A percentile compares a stretch with the other conserved stretches of the same genome.
Evolutionary conservation across 2,113 vertebrate genomes (phyloP).

Genomic region (Microcebus ravelobensis): DNA sequence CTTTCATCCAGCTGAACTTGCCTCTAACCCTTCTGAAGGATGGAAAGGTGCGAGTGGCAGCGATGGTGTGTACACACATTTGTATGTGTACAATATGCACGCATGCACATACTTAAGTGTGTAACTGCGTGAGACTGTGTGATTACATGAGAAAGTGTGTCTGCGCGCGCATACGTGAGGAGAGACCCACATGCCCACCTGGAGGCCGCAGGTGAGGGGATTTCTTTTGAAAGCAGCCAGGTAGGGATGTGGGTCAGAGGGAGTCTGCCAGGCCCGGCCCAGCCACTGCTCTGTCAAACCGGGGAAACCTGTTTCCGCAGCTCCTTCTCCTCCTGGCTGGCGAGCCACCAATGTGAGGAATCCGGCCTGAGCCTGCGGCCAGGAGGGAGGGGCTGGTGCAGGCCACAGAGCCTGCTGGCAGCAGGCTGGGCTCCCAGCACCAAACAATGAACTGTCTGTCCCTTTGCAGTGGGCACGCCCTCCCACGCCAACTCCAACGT

Average conservation of each 20-base stretch:
- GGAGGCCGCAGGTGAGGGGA: slow-evolving; percentile 7
- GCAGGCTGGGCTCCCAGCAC: slow-evolving; percentile 75
- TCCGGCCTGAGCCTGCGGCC: slow-evolving; percentile 59
- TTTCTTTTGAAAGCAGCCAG: slow-evolving; percentile 36
- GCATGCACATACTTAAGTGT: background rate
- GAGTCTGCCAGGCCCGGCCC: slow-evolving; percentile 32
- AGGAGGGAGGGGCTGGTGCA: slow-evolving; percentile 34
- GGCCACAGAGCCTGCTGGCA: slow-evolving; percentile 65
- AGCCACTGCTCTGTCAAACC: slow-evolving; percentile 64
- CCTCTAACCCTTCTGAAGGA: background rate
- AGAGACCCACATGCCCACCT: slow-evolving; percentile 27
- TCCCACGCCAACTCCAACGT: slow-evolving; percentile 54
- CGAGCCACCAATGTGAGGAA: slow-evolving; percentile 66
- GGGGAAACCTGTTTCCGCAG: slow-evolving; percentile 77
- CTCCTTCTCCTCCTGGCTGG: slow-evolving; percentile 63
- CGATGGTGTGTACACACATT: background rate
- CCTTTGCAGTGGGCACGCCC: slow-evolving; percentile 74
- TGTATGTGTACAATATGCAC: background rate
- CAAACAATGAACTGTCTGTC: slow-evolving; percentile 81
- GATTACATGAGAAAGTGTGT: background rate
- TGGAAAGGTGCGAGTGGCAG: background rate
- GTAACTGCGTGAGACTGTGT: background rate
- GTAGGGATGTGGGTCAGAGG: slow-evolving; percentile 57
- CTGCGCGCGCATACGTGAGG: background rate
- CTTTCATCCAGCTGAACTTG: background rate